These are phyloP conservation scores for Tragelaphus strepsiceros DNA, from an alignment of 2,113 vertebrate species.

Conservation along the genomic window DNA sequence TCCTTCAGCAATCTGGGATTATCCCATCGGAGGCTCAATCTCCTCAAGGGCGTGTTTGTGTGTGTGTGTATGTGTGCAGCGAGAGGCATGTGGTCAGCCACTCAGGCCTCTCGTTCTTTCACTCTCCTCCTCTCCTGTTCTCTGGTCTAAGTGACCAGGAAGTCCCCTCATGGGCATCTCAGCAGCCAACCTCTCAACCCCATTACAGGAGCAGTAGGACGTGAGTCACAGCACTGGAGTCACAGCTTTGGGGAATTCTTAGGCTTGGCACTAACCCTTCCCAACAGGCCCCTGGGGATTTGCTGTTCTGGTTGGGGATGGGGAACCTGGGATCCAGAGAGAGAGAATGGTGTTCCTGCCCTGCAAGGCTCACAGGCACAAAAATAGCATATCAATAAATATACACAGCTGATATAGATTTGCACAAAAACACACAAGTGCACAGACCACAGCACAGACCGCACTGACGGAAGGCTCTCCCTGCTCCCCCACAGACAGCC, in stretches of 20 bases:
- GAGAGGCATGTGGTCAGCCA: too few relatives aligned
- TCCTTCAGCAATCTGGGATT: slow-evolving; percentile 75
- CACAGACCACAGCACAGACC: background rate
- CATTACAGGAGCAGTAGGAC: background rate
- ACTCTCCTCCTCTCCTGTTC: slow-evolving; percentile 32
- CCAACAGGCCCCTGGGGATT: background rate
- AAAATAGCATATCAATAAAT: slow-evolving; percentile 45
- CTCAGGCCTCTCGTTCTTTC: background rate
- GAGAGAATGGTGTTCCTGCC: background rate
- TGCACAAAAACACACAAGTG: background rate
- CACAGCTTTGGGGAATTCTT: background rate
- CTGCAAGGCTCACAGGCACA: background rate
- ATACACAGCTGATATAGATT: background rate
- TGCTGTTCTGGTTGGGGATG: background rate
- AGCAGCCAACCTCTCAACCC: background rate
- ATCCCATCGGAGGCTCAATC: slow-evolving; percentile 68
- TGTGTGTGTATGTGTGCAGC: background rate
- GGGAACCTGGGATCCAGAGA: background rate
- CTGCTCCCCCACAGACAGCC: background rate
- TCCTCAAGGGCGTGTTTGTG: background rate
- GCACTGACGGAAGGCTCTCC: background rate
- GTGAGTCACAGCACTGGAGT: background rate
- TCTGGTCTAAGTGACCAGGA: background rate
- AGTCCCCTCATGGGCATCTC: background rate
- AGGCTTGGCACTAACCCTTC: background rate